Evolutionary conservation across 92 coral and sea anemone genomes (phyloP).

Genomic region (Phymanthus crucifer): DNA sequence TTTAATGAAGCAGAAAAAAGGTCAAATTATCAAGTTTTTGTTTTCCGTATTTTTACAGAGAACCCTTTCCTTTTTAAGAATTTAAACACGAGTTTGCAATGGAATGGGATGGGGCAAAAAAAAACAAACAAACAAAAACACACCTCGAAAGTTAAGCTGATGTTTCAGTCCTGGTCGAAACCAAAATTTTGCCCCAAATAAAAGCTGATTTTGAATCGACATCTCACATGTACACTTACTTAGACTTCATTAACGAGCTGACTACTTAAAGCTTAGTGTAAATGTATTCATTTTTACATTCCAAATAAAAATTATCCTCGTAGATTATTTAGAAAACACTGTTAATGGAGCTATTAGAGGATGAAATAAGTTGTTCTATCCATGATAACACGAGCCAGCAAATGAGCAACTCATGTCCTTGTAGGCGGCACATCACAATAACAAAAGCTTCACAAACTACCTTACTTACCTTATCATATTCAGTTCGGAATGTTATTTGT

Average conservation of each 20-base stretch:
- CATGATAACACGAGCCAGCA: slow-evolving; percentile 2
- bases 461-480: slow-evolving; percentile 96
- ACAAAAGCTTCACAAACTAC: neutral
- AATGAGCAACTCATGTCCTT: slow-evolving; percentile 28
- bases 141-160: neutral
- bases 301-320: neutral
- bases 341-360: neutral
- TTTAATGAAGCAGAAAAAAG: neutral
- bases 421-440: neutral
- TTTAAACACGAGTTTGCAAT: neutral
- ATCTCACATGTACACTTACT: neutral
- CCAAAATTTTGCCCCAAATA: slow-evolving; percentile 1
- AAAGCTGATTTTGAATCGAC: slow-evolving; percentile 1
- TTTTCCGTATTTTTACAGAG: neutral
- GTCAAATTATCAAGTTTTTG: neutral
- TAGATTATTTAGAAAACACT: neutral
- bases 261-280: neutral
- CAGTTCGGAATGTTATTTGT: slow-evolving; percentile 86
- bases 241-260: no score
- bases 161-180: neutral
- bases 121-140: no score
- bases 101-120: neutral
- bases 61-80: neutral
- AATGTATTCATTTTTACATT: neutral
- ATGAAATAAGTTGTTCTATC: neutral